phyloP scores from a whole-genome alignment of 2,888 invertebrate species.

The Tetropium fuscum region DNA sequence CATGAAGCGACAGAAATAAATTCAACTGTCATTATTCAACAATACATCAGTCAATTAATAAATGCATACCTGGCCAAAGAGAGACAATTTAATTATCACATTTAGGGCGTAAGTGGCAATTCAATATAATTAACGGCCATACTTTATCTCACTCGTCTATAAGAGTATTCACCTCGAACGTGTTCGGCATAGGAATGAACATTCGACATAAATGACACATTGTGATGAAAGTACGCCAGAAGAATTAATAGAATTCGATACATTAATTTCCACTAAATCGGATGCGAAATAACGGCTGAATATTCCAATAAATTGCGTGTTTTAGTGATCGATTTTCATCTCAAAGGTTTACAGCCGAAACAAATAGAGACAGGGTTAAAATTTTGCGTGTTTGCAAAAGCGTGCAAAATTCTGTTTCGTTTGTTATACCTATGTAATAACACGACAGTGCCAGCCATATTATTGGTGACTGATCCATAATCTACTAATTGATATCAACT shows the following conservation, averaged over 20 bases:
- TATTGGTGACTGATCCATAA: no score
- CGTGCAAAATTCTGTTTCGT: no score
- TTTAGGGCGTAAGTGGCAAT: slow-evolving; percentile 44
- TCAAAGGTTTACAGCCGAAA: background rate
- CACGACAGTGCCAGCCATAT: no score
- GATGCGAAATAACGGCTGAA: background rate
- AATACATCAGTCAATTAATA: slow-evolving; percentile 7
- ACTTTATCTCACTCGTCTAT: slow-evolving; percentile 40
- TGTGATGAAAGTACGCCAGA: slow-evolving; percentile 34
- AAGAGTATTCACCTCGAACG: slow-evolving; percentile 47
- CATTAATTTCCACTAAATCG: background rate
- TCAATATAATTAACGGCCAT: slow-evolving; percentile 46
- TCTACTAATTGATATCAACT: no score
- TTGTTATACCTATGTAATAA: no score
- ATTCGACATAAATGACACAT: slow-evolving; percentile 39
- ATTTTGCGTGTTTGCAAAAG: no score
- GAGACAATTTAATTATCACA: slow-evolving; percentile 48
- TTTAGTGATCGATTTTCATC: background rate
- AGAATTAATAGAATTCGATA: slow-evolving; percentile 27
- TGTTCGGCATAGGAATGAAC: slow-evolving; percentile 35
- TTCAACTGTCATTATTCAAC: background rate
- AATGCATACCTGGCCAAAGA: slow-evolving; percentile 19
- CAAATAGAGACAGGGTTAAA: background rate
- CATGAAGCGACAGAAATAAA: background rate
- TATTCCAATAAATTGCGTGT: background rate